Base-by-base conservation (phyloP, 1,140 invertebrate genomes). In the Drosophila santomea region DNA sequence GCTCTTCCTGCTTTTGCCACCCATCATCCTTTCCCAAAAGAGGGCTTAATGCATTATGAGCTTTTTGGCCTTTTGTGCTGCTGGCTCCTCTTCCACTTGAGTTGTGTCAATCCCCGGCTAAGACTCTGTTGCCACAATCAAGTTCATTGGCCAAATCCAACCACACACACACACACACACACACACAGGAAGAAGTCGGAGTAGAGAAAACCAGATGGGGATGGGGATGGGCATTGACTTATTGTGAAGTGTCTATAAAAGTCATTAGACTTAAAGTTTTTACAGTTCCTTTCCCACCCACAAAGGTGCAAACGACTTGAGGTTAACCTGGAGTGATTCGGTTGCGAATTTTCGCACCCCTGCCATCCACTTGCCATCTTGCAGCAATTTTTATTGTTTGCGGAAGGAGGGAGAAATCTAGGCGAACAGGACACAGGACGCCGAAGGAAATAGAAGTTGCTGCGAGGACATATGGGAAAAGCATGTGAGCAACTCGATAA, bases 181-280 rank as follows among this genome's bases (percentile, higher is more conserved):
- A 52, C 39, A 62, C 23, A 44, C 17, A 61, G 20, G 25, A 28
- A 41, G 20, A 52, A 52, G 35, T 23, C 11, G 39, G 8, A 17
- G 5, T 1, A 15, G 25, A 23, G 15, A 8, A 44, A 25, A 11
- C 3, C 4, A 39, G 38, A 14, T 38, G 11, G 2, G 11, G 35
- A 39, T 1, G 60, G 11, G 23, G 23, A 8, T 14, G 8, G 11
- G 20, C 36, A 35, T 4, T 32, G 41, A 61, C 61, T 66, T 59
- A 67, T 58, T 68, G 73, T 57, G 25, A 76, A 82, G 75, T 79
- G 69, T 67, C 63, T 59, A 80, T 79, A 83, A 79, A 86, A 79
- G 75, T 83, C 76, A 88, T 83, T 86, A 76, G 73, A 73, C 82
- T 85, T 85, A 62, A 74, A 85, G 82, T 81, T 81, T 80, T 76